Conservation (phyloP, 2,888 invertebrate species). For the Holacanthella duospinosa region DNA sequence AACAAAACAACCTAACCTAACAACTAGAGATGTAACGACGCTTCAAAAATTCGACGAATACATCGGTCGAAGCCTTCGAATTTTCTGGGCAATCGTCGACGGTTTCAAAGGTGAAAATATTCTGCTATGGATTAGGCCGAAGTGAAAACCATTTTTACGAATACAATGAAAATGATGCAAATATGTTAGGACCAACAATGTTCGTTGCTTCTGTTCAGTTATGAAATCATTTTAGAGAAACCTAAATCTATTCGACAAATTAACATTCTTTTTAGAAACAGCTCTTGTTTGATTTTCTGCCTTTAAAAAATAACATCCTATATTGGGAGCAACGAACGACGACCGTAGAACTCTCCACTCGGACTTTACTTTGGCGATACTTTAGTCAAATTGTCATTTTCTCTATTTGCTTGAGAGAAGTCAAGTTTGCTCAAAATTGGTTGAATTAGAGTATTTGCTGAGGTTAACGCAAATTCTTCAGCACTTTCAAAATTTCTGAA, state of each 20-base stretch:
- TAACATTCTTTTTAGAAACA: conserved; percentile 47
- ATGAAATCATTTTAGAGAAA: too few species aligned
- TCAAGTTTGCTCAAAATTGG: conserved; percentile 79
- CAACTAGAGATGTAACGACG: too few species aligned
- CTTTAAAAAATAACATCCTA: conserved; percentile 93
- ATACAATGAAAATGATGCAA: conserved; percentile 90
- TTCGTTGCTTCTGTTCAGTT: conserved; percentile 87
- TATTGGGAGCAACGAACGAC: conserved; percentile 83
- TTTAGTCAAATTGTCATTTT: conserved; percentile 83
- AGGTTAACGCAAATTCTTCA: too few species aligned
- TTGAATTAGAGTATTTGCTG: conserved; percentile 76
- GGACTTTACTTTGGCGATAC: conserved; percentile 84
- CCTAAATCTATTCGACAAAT: too few species aligned
- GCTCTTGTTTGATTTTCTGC: conserved; percentile 89
- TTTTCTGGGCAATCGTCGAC: too few species aligned
- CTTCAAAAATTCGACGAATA: too few species aligned
- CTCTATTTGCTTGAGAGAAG: conserved; percentile 84
- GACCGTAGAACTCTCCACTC: conserved; percentile 77
- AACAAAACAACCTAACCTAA: too few species aligned
- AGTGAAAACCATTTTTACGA: conserved; percentile 89
- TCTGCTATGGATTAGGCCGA: conserved; percentile 90
- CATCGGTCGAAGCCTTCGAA: too few species aligned
- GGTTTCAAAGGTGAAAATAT: too few species aligned
- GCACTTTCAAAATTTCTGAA: too few species aligned
- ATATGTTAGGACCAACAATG: conserved; percentile 78